Evolutionary conservation across 1,140 invertebrate species (phyloP).

Genomic region (Papilio dardanus): DNA sequence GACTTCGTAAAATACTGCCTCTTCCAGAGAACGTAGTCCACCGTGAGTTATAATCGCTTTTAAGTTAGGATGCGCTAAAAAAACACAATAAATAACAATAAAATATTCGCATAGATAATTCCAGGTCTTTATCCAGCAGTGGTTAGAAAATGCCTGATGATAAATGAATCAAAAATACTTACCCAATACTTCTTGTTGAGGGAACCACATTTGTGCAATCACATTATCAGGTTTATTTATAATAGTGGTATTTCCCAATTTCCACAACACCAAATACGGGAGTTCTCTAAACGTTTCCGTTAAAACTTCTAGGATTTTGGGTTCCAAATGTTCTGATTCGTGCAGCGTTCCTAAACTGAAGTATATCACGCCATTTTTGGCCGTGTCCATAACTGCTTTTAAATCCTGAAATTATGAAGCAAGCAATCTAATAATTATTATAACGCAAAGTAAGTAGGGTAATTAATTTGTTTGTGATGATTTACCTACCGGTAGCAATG

Average conservation of each 20-base stretch:
- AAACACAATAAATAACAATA: conserved; percentile 20
- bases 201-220: conserved; percentile 81
- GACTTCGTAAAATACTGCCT: conserved; percentile 87
- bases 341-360: conserved; percentile 82
- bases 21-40: conserved; percentile 87
- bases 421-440: no score
- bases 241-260: conserved; percentile 80
- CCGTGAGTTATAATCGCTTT: conserved; percentile 88
- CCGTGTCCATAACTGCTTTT: conserved; percentile 74
- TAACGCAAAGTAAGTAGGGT: no score
- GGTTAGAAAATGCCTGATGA: no score
- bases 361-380: conserved; percentile 79
- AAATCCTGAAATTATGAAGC: conserved; percentile 73
- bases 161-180: conserved; percentile 45
- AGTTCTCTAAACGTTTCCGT: conserved; percentile 79
- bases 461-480: conserved; percentile 3
- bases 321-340: conserved; percentile 70
- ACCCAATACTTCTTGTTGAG: conserved; percentile 85
- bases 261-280: conserved; percentile 84
- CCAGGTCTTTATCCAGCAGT: no score
- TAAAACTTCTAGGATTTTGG: conserved; percentile 66
- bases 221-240: conserved; percentile 81
- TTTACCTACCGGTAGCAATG: conserved; percentile 71
- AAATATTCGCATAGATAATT: no score
- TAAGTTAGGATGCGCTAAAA: conserved; percentile 85